phyloP scores from a whole-genome alignment of 2,888 invertebrate genomes.

The Nemotelus pantherinus region DNA sequence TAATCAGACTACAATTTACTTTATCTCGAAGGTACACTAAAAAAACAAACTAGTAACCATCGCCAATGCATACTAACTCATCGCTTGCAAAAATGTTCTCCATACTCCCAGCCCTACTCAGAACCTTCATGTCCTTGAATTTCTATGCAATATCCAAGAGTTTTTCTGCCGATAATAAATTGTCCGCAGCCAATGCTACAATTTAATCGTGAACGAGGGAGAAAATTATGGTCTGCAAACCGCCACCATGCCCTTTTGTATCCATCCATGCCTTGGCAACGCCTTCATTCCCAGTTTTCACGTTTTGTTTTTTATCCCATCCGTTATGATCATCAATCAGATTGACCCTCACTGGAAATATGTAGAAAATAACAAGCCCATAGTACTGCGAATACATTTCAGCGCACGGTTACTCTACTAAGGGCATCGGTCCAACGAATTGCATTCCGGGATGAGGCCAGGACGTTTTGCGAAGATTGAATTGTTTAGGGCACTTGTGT shows the following conservation, averaged over 20 bases:
- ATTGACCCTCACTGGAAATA: slow-evolving; percentile 20
- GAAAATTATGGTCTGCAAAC: slow-evolving; percentile 35
- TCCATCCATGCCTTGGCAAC: neutral
- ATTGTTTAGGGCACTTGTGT: slow-evolving; percentile 36
- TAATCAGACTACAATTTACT: too few species aligned
- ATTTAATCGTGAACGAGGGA: slow-evolving; percentile 35
- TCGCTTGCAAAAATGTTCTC: neutral
- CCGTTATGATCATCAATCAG: slow-evolving; percentile 33
- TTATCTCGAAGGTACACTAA: too few species aligned
- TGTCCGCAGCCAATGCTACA: slow-evolving; percentile 16
- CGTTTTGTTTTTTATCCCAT: slow-evolving; percentile 5
- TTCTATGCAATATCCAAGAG: neutral
- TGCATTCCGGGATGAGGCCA: neutral
- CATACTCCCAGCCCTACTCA: neutral
- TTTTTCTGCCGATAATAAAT: slow-evolving; percentile 11
- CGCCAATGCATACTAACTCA: too few species aligned
- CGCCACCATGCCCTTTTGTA: neutral
- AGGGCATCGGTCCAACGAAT: neutral
- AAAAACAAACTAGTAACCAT: too few species aligned
- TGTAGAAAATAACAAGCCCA: neutral
- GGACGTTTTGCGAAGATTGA: slow-evolving; percentile 13
- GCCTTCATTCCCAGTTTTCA: neutral
- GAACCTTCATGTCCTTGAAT: neutral
- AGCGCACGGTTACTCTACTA: neutral
- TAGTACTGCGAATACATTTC: neutral